phyloP scores from a whole-genome alignment of 2,797 vertebrate species.

The Sarcophilus harrisii region DNA sequence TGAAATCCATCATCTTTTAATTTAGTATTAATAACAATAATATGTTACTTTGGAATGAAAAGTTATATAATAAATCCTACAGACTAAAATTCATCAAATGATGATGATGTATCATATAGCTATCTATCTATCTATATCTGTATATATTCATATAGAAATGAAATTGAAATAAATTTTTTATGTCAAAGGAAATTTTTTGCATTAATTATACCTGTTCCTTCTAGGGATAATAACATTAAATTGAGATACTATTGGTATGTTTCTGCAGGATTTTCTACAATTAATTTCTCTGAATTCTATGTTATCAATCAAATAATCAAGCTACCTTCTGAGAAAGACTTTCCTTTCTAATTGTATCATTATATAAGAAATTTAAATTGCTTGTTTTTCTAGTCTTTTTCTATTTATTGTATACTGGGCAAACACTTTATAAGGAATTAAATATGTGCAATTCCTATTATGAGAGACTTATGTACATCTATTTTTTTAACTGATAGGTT shows the following conservation, averaged over 20 bases:
- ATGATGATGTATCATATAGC: not conserved
- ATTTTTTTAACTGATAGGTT: not conserved
- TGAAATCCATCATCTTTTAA: slow-evolving; percentile 10
- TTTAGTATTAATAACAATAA: slow-evolving; percentile 36
- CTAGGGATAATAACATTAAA: accelerated
- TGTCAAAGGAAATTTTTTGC: not conserved
- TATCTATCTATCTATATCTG: not conserved
- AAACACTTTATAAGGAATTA: not conserved
- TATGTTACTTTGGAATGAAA: slow-evolving; percentile 11
- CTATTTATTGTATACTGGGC: not conserved
- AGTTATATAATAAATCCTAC: not conserved
- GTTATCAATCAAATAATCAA: not conserved
- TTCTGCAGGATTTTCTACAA: not conserved
- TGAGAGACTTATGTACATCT: not conserved
- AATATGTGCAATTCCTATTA: not conserved
- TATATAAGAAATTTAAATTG: not conserved
- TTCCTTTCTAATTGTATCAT: not conserved
- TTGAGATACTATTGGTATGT: not conserved
- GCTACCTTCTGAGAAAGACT: not conserved
- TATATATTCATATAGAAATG: not conserved
- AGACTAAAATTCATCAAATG: not conserved
- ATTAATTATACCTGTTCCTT: not conserved
- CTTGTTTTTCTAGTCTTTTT: not conserved
- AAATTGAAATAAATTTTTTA: not conserved
- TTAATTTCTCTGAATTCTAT: not conserved